Base-by-base conservation (phyloP, 1,140 invertebrate genomes). In the Diachasma alloeum region DNA sequence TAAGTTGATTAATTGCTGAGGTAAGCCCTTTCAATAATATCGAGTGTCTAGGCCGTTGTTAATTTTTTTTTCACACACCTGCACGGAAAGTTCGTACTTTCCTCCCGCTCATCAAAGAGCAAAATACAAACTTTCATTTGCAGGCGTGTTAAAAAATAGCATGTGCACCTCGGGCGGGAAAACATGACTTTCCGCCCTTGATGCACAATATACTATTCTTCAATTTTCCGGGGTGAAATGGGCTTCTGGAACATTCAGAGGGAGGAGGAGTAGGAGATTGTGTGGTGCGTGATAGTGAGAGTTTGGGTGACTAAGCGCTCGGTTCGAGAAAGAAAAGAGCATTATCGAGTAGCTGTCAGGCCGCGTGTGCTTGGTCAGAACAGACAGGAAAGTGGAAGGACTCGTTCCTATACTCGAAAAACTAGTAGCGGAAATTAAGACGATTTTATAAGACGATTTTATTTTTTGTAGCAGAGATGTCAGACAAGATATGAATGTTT, bases 241-340 rank as follows among this genome's bases (percentile, higher is more conserved):
- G 19, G 17, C 4, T 19, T 31, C 31, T 31, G 31, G 31, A 31
- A 31, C 1, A 19, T 56, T 17, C 9, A 19, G 9, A 42, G 39
- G n/a, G 48, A 15, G n/a, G 19, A 56, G 1, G 0, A 8, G 15
- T 13, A 19, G 48, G n/a, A 56, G 48, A 56, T 56, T 1, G 8
- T 19, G 48, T 56, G 48, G 6, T 56, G 48, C 4, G n/a, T 19
- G 48, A 56, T 56, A 56, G 48, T 56, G 26, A 67, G n/a, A 46
- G 70, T 72, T 72, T 26, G 69, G 81, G 78, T 84, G 82, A 84
- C 78, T 84, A 84, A 84, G 79, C 76, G 31, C 22, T 63, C 72
- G 70, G 73, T 72, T 82, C 80, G 76, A 76, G 17, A 56, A 26
- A 66, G 76, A 79, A 77, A 78, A 82, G 78, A 63, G 79, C 75